Conservation (phyloP, 2,113 vertebrate species). For the Leucoraja erinaceus region DNA sequence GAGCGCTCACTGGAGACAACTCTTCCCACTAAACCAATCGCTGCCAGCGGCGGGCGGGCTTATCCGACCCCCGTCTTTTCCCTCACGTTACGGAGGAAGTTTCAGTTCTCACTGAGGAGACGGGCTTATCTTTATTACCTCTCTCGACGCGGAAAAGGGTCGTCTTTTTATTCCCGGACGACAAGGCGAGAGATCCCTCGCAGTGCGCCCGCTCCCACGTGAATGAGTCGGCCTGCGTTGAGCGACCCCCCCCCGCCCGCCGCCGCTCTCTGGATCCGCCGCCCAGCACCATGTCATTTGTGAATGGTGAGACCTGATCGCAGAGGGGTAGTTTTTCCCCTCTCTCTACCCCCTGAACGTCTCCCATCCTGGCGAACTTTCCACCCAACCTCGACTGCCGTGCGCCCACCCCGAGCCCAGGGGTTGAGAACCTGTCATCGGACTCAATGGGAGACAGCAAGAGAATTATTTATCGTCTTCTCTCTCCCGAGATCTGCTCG, state of each 20-base stretch:
- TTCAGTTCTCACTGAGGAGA: not conserved
- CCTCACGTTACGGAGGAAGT: not conserved
- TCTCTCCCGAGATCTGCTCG: not conserved
- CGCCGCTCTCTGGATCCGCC: not conserved
- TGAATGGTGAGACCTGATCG: slow-evolving; percentile 10
- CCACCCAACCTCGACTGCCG: not conserved
- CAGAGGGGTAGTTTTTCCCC: no score
- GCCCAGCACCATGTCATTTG: not conserved
- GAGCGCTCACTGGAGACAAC: not conserved
- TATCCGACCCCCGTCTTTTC: not conserved
- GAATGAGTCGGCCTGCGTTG: not conserved
- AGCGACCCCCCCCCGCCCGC: not conserved
- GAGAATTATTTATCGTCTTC: not conserved
- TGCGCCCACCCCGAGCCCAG: not conserved
- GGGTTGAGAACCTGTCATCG: not conserved
- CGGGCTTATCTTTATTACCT: not conserved
- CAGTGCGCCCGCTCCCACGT: not conserved
- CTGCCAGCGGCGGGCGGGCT: slow-evolving; percentile 24
- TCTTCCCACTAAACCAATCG: not conserved
- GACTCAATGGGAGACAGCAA: not conserved
- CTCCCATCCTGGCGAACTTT: slow-evolving; percentile 10
- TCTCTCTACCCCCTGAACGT: no score
- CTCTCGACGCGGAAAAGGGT: not conserved
- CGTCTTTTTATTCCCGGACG: not conserved
- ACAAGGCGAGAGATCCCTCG: not conserved